A percentile compares a stretch with the other conserved stretches of the same genome.
Conservation (phyloP, 2,888 invertebrate species). For the Xestoiulus laeticollis region DNA sequence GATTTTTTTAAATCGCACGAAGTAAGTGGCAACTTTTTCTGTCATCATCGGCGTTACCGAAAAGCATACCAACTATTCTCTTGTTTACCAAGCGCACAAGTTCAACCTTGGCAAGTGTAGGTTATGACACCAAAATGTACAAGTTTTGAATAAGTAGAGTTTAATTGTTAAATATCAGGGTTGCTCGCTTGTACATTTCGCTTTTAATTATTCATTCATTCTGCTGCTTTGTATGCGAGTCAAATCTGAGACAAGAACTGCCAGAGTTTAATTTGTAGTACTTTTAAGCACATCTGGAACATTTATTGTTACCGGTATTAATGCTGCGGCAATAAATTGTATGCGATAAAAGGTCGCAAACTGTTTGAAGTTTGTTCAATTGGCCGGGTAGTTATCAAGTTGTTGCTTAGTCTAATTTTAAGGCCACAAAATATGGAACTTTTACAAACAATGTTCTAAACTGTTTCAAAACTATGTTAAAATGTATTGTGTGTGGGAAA, state of each 20-base stretch:
- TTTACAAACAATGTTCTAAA: too few relatives aligned
- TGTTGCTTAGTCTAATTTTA: too few relatives aligned
- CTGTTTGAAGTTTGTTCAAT: too few relatives aligned
- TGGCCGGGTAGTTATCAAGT: too few relatives aligned
- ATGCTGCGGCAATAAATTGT: too few relatives aligned
- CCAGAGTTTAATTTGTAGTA: not conserved
- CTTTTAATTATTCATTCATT: not conserved
- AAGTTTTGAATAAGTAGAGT: not conserved
- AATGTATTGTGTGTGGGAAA: too few relatives aligned
- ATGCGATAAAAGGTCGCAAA: too few relatives aligned
- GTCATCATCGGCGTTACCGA: not conserved
- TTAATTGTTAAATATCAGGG: slow-evolving; percentile 39
- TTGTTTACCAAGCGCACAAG: not conserved
- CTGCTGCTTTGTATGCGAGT: not conserved
- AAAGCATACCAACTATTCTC: not conserved
- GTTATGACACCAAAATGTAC: slow-evolving; percentile 43
- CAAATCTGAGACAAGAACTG: not conserved
- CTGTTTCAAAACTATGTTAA: too few relatives aligned
- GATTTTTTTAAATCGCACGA: slow-evolving; percentile 92
- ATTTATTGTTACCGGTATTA: not conserved
- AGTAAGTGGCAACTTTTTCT: slow-evolving; percentile 61
- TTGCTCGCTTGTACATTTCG: not conserved
- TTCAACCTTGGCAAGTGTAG: slow-evolving; percentile 40
- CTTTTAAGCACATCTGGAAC: not conserved
- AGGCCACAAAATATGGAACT: too few relatives aligned